Percentiles rank a stretch among this genome's conserved stretches.
Evolutionary conservation across 2,113 vertebrate genomes (phyloP).

Genomic region (Corydoras sp.): DNA sequence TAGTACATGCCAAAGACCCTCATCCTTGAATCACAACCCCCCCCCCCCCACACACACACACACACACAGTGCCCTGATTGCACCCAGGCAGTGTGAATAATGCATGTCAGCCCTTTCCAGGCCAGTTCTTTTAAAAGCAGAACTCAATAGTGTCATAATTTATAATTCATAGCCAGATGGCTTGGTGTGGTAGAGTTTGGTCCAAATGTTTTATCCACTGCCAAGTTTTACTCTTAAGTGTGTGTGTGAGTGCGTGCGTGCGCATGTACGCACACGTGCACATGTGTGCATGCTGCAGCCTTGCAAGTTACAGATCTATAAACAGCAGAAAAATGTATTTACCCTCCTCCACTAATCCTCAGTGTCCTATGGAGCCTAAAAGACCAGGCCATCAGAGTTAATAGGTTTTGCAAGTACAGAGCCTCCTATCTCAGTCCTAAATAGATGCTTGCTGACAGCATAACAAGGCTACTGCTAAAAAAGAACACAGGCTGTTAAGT

Average conservation of each 20-base stretch:
- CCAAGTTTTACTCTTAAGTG: too few relatives aligned
- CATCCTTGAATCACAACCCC: not conserved
- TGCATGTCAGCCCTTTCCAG: slow-evolving; percentile 27
- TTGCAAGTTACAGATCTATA: slow-evolving; percentile 7
- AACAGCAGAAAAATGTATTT: slow-evolving; percentile 30
- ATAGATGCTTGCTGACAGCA: not conserved
- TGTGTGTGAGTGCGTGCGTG: not conserved
- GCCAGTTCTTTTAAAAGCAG: slow-evolving; percentile 45
- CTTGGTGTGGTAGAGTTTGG: slow-evolving; percentile 33
- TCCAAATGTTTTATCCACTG: not conserved
- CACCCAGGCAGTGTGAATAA: slow-evolving; percentile 41
- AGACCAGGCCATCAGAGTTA: slow-evolving; percentile 9
- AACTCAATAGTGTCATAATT: slow-evolving; percentile 39
- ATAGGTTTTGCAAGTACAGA: slow-evolving; percentile 21
- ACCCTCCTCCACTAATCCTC: slow-evolving; percentile 11
- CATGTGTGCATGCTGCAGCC: too few relatives aligned
- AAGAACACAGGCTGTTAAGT: not conserved
- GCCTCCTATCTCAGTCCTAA: slow-evolving; percentile 12
- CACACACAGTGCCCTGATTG: slow-evolving; percentile 7
- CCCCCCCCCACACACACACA: not conserved
- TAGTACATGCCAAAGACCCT: not conserved
- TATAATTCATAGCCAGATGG: slow-evolving; percentile 49
- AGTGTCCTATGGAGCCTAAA: slow-evolving; percentile 16
- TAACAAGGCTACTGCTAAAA: slow-evolving; percentile 12
- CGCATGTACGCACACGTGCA: not conserved